Percentiles rank a stretch among this genome's conserved stretches.
phyloP scores from a whole-genome alignment of 1,140 invertebrate genomes.

The Cotesia typhae region DNA sequence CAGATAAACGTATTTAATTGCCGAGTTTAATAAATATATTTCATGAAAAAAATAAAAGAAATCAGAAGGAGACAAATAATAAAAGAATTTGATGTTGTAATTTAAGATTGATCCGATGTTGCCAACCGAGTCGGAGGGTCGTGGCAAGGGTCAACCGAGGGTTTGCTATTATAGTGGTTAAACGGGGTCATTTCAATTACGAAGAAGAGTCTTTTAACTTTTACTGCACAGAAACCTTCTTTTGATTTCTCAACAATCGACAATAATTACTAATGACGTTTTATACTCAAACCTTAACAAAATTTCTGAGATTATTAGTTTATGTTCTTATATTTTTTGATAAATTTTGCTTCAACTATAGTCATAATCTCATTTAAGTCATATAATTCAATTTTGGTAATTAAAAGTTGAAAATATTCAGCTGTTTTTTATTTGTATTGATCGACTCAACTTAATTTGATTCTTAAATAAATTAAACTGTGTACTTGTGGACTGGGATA shows the following conservation, averaged over 20 bases:
- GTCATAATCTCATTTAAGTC: neutral
- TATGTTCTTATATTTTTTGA: too few relatives aligned
- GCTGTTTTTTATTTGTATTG: too few relatives aligned
- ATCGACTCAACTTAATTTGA: too few relatives aligned
- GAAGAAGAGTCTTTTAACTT: conserved; percentile 46
- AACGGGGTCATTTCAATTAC: conserved; percentile 59
- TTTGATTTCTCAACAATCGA: neutral
- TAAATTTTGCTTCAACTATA: too few relatives aligned
- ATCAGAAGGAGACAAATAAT: neutral
- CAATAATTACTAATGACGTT: neutral
- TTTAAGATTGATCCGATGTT: conserved; percentile 22
- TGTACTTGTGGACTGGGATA: conserved; percentile 1
- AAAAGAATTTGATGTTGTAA: neutral
- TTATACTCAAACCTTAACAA: neutral
- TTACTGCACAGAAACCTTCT: conserved; percentile 33
- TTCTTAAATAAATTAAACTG: too few relatives aligned
- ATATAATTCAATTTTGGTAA: too few relatives aligned
- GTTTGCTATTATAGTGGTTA: conserved; percentile 57
- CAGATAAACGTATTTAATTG: too few relatives aligned
- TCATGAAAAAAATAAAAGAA: too few relatives aligned
- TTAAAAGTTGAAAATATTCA: too few relatives aligned
- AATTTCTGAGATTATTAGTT: too few relatives aligned
- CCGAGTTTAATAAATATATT: too few relatives aligned
- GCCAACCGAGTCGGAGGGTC: conserved; percentile 29
- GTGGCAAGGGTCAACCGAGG: conserved; percentile 33